phyloP scores from a whole-genome alignment of 2,888 invertebrate genomes.

The Choreutis nemorana region DNA sequence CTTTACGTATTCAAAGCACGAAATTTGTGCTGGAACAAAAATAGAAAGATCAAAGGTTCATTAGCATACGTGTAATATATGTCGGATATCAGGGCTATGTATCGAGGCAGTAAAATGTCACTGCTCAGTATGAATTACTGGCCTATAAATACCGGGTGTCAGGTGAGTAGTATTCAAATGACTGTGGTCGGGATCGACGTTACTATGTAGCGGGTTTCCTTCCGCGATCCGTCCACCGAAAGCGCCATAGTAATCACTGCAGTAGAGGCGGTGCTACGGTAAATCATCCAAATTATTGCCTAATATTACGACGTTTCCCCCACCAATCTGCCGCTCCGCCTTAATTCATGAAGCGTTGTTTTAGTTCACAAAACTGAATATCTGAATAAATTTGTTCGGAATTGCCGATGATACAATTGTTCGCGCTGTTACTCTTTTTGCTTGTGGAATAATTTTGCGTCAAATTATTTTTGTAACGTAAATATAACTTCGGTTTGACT shows the following conservation, averaged over 20 bases:
- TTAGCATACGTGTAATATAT: conserved; percentile 41
- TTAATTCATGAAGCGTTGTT: conserved; percentile 44
- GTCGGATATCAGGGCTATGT: conserved; percentile 30
- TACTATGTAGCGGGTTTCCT: conserved; percentile 56
- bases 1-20: no score
- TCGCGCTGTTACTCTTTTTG: conserved; percentile 12
- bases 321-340: conserved; percentile 46
- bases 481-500: no score
- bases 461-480: no score
- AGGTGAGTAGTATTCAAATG: conserved; percentile 53
- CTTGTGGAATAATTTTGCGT: no score
- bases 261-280: conserved; percentile 40
- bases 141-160: conserved; percentile 49
- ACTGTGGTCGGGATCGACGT: conserved; percentile 57
- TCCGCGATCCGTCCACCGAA: conserved; percentile 49
- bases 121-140: conserved; percentile 47
- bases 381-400: conserved; percentile 33
- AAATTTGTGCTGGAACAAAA: no score
- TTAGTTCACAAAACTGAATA: conserved; percentile 20
- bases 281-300: conserved; percentile 64
- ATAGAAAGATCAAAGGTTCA: no score
- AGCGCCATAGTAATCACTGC: conserved; percentile 59
- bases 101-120: conserved; percentile 50
- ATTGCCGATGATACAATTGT: conserved; percentile 25
- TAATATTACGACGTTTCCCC: conserved; percentile 47